phyloP scores from a whole-genome alignment of 2,797 vertebrate genomes.

The Anguilla obscura region DNA sequence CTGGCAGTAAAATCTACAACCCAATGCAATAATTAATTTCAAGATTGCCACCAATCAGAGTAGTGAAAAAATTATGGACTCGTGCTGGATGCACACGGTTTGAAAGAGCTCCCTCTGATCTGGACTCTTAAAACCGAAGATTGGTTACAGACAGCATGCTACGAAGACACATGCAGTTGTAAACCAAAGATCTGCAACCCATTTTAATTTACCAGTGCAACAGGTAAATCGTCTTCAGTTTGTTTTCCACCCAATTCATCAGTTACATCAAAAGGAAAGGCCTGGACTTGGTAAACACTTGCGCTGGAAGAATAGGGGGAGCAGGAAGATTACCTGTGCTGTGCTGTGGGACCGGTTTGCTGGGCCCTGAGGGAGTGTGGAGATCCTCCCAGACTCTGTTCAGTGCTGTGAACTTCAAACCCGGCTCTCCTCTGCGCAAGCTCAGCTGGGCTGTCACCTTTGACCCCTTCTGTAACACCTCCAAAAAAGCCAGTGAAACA shows the following conservation, averaged over 20 bases:
- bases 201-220: background rate
- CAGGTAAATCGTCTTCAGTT: background rate
- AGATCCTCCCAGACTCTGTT: conserved; percentile 43
- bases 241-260: background rate
- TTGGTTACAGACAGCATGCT: background rate
- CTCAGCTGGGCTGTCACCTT: background rate
- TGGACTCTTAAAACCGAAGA: background rate
- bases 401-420: background rate
- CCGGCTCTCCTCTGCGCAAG: conserved; percentile 6
- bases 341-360: conserved; percentile 64
- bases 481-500: conserved; percentile 15
- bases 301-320: background rate
- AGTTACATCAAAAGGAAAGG: background rate
- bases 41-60: background rate
- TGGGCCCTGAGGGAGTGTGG: conserved; percentile 55
- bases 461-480: conserved; percentile 12
- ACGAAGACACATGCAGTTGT: background rate
- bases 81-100: background rate
- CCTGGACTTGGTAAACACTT: background rate
- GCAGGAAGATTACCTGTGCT: conserved; percentile 21
- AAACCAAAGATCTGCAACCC: background rate
- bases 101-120: background rate
- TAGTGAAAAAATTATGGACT: background rate
- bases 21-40: no score
- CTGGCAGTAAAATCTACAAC: no score